phyloP scores from a whole-genome alignment of 2,113 vertebrate species.

The Saguinus imperator region DNA sequence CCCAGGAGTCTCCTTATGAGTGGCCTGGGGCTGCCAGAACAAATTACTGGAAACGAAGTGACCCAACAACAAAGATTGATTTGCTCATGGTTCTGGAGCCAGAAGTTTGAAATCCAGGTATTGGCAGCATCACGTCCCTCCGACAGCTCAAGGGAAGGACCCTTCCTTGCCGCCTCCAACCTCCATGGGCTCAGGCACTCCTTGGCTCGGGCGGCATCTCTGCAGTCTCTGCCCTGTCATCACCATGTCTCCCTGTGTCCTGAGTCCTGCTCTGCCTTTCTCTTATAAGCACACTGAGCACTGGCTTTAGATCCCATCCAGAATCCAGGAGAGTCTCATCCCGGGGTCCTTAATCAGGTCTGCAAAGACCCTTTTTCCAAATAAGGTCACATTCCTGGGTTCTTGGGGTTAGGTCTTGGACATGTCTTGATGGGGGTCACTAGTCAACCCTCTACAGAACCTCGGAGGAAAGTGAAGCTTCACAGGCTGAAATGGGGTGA shows the following conservation, averaged over 20 bases:
- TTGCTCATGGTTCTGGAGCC: background rate
- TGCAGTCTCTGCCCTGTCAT: background rate
- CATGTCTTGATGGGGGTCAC: background rate
- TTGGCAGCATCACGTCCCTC: fast-evolving
- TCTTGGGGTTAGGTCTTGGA: background rate
- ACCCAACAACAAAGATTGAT: background rate
- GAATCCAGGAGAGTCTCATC: background rate
- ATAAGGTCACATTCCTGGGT: background rate
- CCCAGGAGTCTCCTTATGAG: fast-evolving
- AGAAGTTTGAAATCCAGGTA: background rate
- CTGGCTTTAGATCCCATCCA: background rate
- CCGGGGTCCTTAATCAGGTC: background rate
- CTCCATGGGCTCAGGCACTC: background rate
- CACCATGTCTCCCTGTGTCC: background rate
- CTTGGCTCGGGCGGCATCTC: fast-evolving
- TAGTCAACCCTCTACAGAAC: background rate
- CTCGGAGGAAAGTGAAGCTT: background rate
- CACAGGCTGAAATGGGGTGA: background rate
- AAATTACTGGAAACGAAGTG: background rate
- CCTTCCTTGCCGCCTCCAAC: background rate
- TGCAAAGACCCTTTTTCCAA: background rate
- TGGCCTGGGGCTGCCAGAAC: background rate
- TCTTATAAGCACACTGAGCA: background rate
- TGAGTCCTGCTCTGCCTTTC: background rate
- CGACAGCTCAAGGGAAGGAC: fast-evolving